Evolutionary conservation across 2,888 invertebrate species (phyloP).

Genomic region (Brachylomia viminalis): DNA sequence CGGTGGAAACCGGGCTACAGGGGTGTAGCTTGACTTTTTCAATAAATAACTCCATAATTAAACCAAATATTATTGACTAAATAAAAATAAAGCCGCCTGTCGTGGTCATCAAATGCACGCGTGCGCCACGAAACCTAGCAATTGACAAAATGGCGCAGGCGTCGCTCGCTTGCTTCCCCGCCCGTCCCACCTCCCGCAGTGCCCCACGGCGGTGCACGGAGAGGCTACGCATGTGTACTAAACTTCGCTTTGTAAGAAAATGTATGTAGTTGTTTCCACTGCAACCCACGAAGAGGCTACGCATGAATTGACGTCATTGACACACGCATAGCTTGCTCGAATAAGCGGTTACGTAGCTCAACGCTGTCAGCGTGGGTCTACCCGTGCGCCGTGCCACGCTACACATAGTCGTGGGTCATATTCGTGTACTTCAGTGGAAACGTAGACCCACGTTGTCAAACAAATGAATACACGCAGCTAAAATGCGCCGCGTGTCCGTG

Average conservation of each 20-base stretch:
- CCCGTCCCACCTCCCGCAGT: constrained; percentile 12
- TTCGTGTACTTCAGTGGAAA: constrained; percentile 31
- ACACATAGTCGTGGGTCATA: constrained; percentile 14
- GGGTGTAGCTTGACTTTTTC: constrained; percentile 60
- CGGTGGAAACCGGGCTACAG: constrained; percentile 35
- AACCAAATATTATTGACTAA: constrained; percentile 35
- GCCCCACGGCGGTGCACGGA: too few species aligned
- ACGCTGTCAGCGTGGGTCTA: too few species aligned
- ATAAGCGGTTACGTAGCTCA: too few species aligned
- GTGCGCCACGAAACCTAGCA: constrained; percentile 35
- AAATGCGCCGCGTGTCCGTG: constrained; percentile 10
- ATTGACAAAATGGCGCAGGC: constrained; percentile 29
- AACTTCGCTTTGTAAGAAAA: too few species aligned
- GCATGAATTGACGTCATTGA: too few species aligned
- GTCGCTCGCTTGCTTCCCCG: constrained; percentile 17
- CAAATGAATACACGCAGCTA: constrained; percentile 30
- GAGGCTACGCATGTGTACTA: too few species aligned
- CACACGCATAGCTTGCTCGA: too few species aligned
- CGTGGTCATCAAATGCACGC: constrained; percentile 39
- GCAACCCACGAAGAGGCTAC: too few species aligned
- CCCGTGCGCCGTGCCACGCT: constrained; percentile 22
- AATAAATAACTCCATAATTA: constrained; percentile 65
- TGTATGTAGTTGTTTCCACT: too few species aligned
- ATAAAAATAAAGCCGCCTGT: constrained; percentile 36
- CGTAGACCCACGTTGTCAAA: constrained; percentile 37